These are phyloP conservation scores for Diadema setosum DNA, from an alignment of 35 echinoderm and acorn worm species.

Conservation along the genomic window DNA sequence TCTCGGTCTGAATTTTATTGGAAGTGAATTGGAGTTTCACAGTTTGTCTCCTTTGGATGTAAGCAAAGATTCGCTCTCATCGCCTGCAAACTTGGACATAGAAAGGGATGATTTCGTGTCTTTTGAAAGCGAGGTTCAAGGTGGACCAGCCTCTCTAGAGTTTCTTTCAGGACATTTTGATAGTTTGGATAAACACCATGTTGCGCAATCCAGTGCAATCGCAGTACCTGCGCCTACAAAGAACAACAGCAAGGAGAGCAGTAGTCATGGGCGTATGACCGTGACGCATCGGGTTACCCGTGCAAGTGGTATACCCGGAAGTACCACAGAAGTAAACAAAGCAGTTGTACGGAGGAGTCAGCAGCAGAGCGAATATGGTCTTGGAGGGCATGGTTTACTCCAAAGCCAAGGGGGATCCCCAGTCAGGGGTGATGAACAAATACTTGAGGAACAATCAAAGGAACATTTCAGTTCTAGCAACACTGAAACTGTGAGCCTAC, in stretches of 20 bases:
- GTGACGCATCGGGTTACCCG: neutral
- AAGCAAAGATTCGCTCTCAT: neutral
- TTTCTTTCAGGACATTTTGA: conserved; percentile 56
- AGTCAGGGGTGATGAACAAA: too few species aligned
- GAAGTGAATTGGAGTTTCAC: neutral
- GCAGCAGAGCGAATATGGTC: neutral
- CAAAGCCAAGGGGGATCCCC: too few species aligned
- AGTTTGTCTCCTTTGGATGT: neutral
- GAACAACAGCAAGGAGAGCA: neutral
- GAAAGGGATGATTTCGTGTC: conserved; percentile 30
- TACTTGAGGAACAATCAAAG: too few species aligned
- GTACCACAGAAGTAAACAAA: neutral
- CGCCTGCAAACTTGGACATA: neutral
- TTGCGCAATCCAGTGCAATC: conserved; percentile 5
- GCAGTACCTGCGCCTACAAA: neutral
- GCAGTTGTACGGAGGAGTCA: conserved; percentile 20
- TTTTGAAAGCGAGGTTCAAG: neutral
- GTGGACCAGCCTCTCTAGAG: neutral
- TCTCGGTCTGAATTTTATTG: neutral
- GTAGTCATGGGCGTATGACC: neutral
- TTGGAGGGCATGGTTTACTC: too few species aligned
- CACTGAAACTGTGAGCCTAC: too few species aligned
- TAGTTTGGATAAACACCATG: neutral
- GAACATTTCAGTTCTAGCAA: too few species aligned
- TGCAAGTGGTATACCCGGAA: neutral